Evolutionary conservation across 1,140 invertebrate genomes (phyloP).

Genomic region (Notospermus geniculatus): DNA sequence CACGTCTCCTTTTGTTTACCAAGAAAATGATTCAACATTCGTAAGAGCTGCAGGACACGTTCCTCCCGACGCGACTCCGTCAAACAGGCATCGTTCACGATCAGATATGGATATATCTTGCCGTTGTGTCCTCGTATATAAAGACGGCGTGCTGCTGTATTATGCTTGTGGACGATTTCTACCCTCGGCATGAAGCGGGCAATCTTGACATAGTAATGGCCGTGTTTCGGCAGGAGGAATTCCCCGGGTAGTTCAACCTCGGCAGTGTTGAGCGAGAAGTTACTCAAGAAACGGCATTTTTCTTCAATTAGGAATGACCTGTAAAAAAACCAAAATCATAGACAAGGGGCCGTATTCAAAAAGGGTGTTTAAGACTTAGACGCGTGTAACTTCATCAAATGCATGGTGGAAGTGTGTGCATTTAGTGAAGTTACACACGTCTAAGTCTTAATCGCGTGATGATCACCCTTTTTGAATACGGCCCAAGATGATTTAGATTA

Average conservation of each 20-base stretch:
- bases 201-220: conserved; percentile 89
- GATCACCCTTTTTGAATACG: too few relatives aligned
- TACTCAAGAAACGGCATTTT: conserved; percentile 91
- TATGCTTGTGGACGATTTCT: conserved; percentile 95
- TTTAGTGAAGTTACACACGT: too few relatives aligned
- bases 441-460: too few relatives aligned
- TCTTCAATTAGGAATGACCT: conserved; percentile 95
- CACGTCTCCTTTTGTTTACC: conserved; percentile 94
- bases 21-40: conserved; percentile 94
- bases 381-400: too few relatives aligned
- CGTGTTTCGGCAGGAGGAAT: conserved; percentile 89
- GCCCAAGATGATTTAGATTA: too few relatives aligned
- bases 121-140: conserved; percentile 95
- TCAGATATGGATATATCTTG: conserved; percentile 87
- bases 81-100: conserved; percentile 91
- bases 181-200: conserved; percentile 94
- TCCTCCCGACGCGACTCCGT: conserved; percentile 91
- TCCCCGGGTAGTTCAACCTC: conserved; percentile 96
- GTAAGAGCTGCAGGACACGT: conserved; percentile 82
- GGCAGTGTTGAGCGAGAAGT: conserved; percentile 86
- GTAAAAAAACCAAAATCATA: conserved; percentile 28
- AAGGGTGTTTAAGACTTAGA: too few relatives aligned
- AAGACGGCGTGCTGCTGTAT: conserved; percentile 85
- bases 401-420: too few relatives aligned
- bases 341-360: too few relatives aligned